Percentiles rank a stretch among this genome's conserved stretches.
These are phyloP conservation scores for Sebastolobus alascanus DNA, from an alignment of 2,797 vertebrate species.

Conservation along the genomic window DNA sequence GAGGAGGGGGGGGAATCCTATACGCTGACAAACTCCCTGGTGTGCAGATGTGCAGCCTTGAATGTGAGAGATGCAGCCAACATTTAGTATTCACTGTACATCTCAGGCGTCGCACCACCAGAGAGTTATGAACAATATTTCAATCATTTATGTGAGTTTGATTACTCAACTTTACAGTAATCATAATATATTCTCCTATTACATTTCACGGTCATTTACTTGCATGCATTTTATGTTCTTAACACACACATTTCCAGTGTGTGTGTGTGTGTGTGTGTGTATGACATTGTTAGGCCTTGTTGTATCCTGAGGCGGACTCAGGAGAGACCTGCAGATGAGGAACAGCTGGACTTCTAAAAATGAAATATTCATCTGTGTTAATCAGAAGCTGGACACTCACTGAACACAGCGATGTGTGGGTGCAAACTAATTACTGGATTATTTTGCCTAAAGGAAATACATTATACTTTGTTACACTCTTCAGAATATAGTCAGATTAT, in stretches of 20 bases:
- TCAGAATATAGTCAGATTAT: background rate
- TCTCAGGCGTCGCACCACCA: constrained; percentile 14
- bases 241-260: constrained; percentile 14
- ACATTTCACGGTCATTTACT: background rate
- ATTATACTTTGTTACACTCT: background rate
- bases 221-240: background rate
- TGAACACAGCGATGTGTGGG: constrained; percentile 1
- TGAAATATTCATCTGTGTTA: constrained; percentile 76
- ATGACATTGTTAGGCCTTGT: constrained; percentile 51
- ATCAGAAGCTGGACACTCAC: constrained; percentile 56
- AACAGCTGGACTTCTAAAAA: constrained; percentile 74
- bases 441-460: background rate
- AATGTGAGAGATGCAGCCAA: constrained; percentile 11
- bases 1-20: constrained; percentile 39
- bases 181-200: background rate
- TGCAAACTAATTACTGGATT: background rate
- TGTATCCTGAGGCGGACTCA: constrained; percentile 53
- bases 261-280: constrained; percentile 9
- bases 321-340: constrained; percentile 64
- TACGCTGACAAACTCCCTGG: constrained; percentile 36
- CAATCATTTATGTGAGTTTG: background rate
- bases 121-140: background rate
- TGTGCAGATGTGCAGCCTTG: constrained; percentile 40
- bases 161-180: background rate
- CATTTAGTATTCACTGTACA: constrained; percentile 28